Conservation (phyloP, 2,113 vertebrate species). For the Pseudolaguvia tuberculata region DNA sequence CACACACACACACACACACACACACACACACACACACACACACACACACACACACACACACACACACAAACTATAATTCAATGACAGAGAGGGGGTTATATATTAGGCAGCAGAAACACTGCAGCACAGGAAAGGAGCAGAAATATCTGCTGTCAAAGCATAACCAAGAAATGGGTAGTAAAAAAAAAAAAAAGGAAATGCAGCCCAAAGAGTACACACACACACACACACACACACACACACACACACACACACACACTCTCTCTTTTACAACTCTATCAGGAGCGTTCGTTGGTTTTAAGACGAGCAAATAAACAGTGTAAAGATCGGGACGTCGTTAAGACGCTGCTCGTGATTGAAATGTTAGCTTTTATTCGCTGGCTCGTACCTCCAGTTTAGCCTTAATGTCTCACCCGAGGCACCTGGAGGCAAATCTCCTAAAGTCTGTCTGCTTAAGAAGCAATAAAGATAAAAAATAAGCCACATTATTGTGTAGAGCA, state of each 20-base stretch:
- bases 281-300: neutral
- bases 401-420: neutral
- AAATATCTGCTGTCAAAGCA: constrained; percentile 38
- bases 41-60: constrained; percentile 10
- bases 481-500: neutral
- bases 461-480: neutral
- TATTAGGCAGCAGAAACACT: constrained; percentile 23
- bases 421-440: neutral
- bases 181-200: constrained; percentile 3
- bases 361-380: neutral
- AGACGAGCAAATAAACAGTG: neutral
- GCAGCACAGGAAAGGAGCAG: neutral
- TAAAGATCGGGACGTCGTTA: neutral
- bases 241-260: neutral
- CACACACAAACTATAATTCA: no score
- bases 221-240: constrained; percentile 18
- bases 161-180: neutral
- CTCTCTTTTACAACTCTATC: neutral
- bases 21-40: constrained; percentile 25
- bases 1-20: no score
- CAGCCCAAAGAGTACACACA: constrained; percentile 14
- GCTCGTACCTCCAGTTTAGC: neutral
- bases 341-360: neutral
- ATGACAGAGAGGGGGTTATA: constrained; percentile 17
- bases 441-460: neutral